These are phyloP conservation scores for Drosophila tripunctata DNA, from an alignment of 2,888 invertebrate genomes.

Conservation along the genomic window DNA sequence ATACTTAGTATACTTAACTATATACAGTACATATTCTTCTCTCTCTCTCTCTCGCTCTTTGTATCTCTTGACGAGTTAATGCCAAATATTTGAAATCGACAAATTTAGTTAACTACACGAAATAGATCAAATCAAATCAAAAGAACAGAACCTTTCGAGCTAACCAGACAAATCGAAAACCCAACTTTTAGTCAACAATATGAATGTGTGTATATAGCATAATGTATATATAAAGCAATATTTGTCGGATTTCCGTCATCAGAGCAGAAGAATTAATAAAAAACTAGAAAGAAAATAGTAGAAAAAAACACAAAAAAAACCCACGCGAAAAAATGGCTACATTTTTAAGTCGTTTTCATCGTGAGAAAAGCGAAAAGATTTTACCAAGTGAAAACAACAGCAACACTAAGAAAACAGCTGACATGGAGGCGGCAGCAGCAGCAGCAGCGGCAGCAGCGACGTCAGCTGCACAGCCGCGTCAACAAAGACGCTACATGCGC, in stretches of 20 bases:
- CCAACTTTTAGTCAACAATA: slow-evolving; percentile 1
- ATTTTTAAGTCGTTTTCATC: slow-evolving; percentile 82
- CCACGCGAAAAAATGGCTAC: slow-evolving; percentile 74
- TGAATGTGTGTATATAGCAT: slow-evolving; percentile 4
- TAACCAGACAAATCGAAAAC: background rate
- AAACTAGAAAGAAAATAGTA: background rate
- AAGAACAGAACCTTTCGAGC: slow-evolving; percentile 16
- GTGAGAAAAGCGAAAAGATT: slow-evolving; percentile 82
- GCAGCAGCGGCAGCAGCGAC: slow-evolving; percentile 32
- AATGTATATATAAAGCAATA: slow-evolving; percentile 29
- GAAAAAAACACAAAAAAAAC: slow-evolving; percentile 15
- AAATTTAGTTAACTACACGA: slow-evolving; percentile 53
- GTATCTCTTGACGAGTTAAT: slow-evolving; percentile 43
- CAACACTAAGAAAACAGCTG: slow-evolving; percentile 60
- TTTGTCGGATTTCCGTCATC: slow-evolving; percentile 36
- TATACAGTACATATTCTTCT: slow-evolving; percentile 44
- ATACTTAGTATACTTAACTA: slow-evolving; percentile 48
- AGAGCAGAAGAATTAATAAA: slow-evolving; percentile 18
- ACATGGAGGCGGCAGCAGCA: slow-evolving; percentile 35
- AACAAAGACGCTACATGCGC: slow-evolving; percentile 90
- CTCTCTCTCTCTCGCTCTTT: background rate
- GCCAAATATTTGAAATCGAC: slow-evolving; percentile 31
- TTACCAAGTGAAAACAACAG: slow-evolving; percentile 58
- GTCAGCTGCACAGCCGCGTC: slow-evolving; percentile 81
- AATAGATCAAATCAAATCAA: slow-evolving; percentile 61